Evolutionary conservation across 2,113 vertebrate species (phyloP), one percentile per base, ranked within the genome.

Genomic region (Rafetus swinhoei): DNA sequence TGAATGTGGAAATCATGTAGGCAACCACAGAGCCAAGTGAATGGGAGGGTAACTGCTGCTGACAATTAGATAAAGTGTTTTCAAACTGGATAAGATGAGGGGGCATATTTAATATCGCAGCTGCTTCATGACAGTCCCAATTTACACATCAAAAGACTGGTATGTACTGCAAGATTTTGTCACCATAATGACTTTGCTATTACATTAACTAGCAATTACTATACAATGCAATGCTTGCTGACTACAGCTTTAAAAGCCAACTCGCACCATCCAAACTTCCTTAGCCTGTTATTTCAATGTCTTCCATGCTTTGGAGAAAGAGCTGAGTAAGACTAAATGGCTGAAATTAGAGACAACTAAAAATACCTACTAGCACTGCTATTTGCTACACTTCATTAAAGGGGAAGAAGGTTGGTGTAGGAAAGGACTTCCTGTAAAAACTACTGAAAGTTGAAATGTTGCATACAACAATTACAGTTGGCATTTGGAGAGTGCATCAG

Each of bases 101-200:
- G 77, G 10, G 60, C 45, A 87, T 93, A 32, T 93, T 96, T 85
- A 93, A 94, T 87, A 91, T 29, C 74, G 81, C 87, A 55, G 10
- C 55, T 91, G 92, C 85, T 93, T 90, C 92, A 76, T 84, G 92
- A 89, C 72, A 96, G 72, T 80, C 79, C 74, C 95, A 96, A 96
- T 95, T 96, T 97, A 92, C 93, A 96, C 88, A 93, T 97, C 88
- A 96, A 87, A 95, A 94, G 90, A 96, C 81, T 83, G 96, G 79
- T 84, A 85, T 83, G 69, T 56, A 89, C 77, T 52, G 65, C n/a
- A 85, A 88, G 84, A 89, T 93, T 90, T 95, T 97, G 93, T 94
- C 86, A 80, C 79, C 1, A 7, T 95, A 89, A 95, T 94, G 89
- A 95, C 86, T 97, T 83, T 95, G 90, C 90, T 81, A 93, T 94